Evolutionary conservation across 2,888 invertebrate genomes (phyloP).

Genomic region (Protodeltote pygarga): DNA sequence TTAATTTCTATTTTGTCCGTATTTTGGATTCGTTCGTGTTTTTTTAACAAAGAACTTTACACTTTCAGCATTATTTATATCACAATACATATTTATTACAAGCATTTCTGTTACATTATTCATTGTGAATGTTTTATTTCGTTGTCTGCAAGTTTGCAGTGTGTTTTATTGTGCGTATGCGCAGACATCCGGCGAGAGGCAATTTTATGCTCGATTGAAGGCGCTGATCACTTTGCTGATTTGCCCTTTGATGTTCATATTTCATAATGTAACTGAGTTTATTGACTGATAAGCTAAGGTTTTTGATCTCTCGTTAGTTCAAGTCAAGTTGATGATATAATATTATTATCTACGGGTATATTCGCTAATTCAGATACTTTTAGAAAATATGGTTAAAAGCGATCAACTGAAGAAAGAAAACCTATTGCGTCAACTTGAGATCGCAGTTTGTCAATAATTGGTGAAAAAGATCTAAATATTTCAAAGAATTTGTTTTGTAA

Average conservation of each 20-base stretch:
- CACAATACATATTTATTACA: slow-evolving; percentile 18
- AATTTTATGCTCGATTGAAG: slow-evolving; percentile 73
- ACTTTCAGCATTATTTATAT: slow-evolving; percentile 12
- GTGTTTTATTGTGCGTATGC: slow-evolving; percentile 39
- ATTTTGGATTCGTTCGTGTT: no score
- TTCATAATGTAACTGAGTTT: slow-evolving; percentile 28
- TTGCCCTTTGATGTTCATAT: slow-evolving; percentile 62
- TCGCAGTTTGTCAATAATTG: no score
- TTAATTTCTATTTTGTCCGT: no score
- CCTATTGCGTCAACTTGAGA: no score
- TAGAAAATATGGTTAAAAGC: no score
- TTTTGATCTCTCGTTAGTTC: slow-evolving; percentile 14
- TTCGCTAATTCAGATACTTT: no score
- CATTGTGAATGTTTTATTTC: slow-evolving; percentile 38
- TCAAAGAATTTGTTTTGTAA: no score
- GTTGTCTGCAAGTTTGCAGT: slow-evolving; percentile 25
- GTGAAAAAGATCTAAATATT: no score
- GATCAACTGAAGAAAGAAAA: no score
- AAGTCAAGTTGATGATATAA: no score
- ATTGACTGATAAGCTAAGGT: slow-evolving; percentile 23
- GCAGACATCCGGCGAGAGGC: slow-evolving; percentile 71
- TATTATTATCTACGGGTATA: no score
- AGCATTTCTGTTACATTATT: slow-evolving; percentile 37
- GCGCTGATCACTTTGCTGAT: slow-evolving; percentile 57
- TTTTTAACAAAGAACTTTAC: no score